Percentiles rank a stretch among this genome's conserved stretches.
phyloP scores from a whole-genome alignment of 1,140 invertebrate species.

The Tetramorium simillimum region DNA sequence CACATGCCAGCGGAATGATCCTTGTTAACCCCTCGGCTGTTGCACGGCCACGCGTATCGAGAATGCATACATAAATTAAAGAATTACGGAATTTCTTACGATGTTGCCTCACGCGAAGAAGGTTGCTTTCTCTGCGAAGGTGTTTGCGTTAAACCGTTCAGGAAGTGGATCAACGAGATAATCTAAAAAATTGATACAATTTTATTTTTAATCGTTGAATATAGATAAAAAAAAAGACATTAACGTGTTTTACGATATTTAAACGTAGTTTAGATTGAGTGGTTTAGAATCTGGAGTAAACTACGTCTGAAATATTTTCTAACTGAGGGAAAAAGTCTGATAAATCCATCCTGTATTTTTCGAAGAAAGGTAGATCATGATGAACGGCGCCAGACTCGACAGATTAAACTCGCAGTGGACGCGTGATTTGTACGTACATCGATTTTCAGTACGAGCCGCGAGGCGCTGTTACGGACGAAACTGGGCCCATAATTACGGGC shows the following conservation, averaged over 20 bases:
- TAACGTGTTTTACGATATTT: neutral
- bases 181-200: conserved; percentile 11
- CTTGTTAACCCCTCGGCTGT: conserved; percentile 39
- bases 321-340: neutral
- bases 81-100: conserved; percentile 40
- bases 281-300: neutral
- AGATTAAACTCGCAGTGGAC: conserved; percentile 23
- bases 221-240: neutral
- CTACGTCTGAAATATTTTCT: neutral
- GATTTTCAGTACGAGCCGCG: conserved; percentile 36
- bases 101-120: conserved; percentile 7
- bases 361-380: neutral
- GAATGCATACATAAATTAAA: conserved; percentile 40
- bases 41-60: conserved; percentile 34
- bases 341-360: neutral
- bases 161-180: neutral
- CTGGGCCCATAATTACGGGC: conserved; percentile 42
- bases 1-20: conserved; percentile 37
- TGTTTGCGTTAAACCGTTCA: neutral
- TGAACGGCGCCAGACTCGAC: conserved; percentile 16
- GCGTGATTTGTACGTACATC: conserved; percentile 11
- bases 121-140: neutral
- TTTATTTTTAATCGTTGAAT: neutral
- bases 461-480: conserved; percentile 52
- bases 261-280: neutral